Evolutionary conservation across 2,888 invertebrate genomes (phyloP), one percentile per base, ranked within the genome.

Genomic region (Cataglyphis livida): DNA sequence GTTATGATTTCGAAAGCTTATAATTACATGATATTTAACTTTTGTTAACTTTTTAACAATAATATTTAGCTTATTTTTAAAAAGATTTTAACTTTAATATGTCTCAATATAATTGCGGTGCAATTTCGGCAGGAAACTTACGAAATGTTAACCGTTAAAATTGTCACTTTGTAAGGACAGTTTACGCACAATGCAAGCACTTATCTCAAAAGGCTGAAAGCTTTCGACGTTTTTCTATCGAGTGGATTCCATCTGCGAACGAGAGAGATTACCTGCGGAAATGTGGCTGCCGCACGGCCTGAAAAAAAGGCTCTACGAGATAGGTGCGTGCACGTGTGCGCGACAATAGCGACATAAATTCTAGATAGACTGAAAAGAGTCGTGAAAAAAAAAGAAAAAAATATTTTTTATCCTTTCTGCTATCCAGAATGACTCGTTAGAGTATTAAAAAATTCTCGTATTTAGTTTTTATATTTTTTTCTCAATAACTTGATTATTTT

Each of bases 141-240:
- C 21, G 10, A 32, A 59, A 70, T 70, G 35, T 70, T 78, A 78
- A 44, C 71, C 7, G n/a, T 32, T 51, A 32, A 81, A 85, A 82
- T 81, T 73, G 59, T 73, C 21, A 54, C 81, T 81, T 79, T 25
- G 38, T 70, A 25, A 85, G 59, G 57, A 85, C 68, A 76, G 85
- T 90, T 87, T 81, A 70, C 54, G 83, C 68, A 85, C 87, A 83
- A 83, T 85, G 73, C 75, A 35, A 85, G 85, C 87, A 90, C 87
- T 90, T 91, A 90, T 89, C 87, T 85, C 85, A 81, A 90, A 90
- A 90, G 90, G 89, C 54, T 83, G 83, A 87, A 85, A 83, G 89
- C 87, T 81, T 66, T 87, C 83, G 84, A 25, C 66, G 35, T 85
- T 82, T 81, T 88, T 84, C 62, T 84, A 83, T 83, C 71, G 83